Conservation (phyloP, 1,140 invertebrate genomes). For the Caenorhabditis remanei region DNA sequence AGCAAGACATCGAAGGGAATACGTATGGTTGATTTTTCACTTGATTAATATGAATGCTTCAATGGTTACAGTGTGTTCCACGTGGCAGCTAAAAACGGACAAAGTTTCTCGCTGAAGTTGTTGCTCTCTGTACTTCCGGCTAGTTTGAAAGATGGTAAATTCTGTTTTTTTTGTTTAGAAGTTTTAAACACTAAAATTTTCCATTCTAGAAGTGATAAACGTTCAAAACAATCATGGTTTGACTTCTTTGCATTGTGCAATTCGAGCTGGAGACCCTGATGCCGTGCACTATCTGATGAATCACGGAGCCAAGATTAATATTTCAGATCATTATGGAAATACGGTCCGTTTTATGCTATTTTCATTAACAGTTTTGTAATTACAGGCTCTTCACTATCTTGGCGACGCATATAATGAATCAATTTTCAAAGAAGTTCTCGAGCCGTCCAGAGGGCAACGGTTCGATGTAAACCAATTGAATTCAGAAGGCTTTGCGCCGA, state of each 20-base stretch:
- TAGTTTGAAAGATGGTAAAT: conserved; percentile 28
- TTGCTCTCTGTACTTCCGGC: conserved; percentile 51
- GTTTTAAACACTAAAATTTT: background rate
- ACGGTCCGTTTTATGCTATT: conserved; percentile 22
- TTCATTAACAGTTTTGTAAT: background rate
- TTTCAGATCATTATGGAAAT: conserved; percentile 54
- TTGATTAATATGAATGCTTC: background rate
- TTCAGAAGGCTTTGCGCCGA: conserved; percentile 58
- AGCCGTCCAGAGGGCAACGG: background rate
- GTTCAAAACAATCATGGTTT: conserved; percentile 54
- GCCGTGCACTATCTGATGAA: conserved; percentile 60
- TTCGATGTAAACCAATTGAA: conserved; percentile 58
- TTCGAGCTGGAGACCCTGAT: conserved; percentile 60
- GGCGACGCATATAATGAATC: conserved; percentile 64
- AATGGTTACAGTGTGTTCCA: conserved; percentile 56
- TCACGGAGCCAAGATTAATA: conserved; percentile 37
- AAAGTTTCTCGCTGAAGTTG: conserved; percentile 61
- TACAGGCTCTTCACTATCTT: conserved; percentile 61
- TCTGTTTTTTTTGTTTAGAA: background rate
- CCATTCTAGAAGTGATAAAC: conserved; percentile 58
- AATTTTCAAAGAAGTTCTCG: conserved; percentile 63
- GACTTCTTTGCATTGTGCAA: conserved; percentile 59
- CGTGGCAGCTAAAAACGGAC: conserved; percentile 58
- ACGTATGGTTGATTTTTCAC: conserved; percentile 34
- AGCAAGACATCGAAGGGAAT: conserved; percentile 59